A percentile compares a stretch with the other conserved stretches of the same genome.
Evolutionary conservation across 2,113 vertebrate genomes (phyloP).

Genomic region (Prunella fulvescens): DNA sequence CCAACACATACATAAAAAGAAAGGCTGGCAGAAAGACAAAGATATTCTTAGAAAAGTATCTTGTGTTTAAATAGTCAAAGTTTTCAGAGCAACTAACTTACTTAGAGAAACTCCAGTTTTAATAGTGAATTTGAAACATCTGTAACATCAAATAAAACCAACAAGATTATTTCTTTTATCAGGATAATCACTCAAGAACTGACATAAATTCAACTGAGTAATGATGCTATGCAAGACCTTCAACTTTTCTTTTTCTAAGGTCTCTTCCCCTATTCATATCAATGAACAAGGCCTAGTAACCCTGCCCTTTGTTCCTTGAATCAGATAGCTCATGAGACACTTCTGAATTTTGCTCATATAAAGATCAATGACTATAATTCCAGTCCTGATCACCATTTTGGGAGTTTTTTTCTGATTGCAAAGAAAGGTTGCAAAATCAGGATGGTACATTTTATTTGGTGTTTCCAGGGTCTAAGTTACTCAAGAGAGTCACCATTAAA

Average conservation of each 20-base stretch:
- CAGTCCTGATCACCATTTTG: background rate
- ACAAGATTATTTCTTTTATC: background rate
- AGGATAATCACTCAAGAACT: background rate
- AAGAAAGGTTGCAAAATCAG: background rate
- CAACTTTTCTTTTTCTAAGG: background rate
- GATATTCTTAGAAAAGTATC: background rate
- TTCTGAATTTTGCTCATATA: background rate
- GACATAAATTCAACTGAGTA: background rate
- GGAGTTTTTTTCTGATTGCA: background rate
- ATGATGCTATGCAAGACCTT: background rate
- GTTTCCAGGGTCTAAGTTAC: background rate
- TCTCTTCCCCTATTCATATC: background rate
- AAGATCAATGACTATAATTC: background rate
- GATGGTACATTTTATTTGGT: background rate
- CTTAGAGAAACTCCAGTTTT: background rate
- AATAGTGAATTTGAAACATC: background rate
- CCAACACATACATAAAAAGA: background rate
- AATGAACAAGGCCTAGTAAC: background rate
- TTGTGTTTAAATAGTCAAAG: background rate
- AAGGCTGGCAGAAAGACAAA: background rate
- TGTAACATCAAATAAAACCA: background rate
- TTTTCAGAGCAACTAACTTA: background rate
- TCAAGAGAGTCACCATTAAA: background rate
- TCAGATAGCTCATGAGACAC: background rate
- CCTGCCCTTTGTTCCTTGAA: background rate